Evolutionary conservation across 1,140 invertebrate species (phyloP), one percentile per base, ranked within the genome.

Genomic region (Drosophila subobscura): DNA sequence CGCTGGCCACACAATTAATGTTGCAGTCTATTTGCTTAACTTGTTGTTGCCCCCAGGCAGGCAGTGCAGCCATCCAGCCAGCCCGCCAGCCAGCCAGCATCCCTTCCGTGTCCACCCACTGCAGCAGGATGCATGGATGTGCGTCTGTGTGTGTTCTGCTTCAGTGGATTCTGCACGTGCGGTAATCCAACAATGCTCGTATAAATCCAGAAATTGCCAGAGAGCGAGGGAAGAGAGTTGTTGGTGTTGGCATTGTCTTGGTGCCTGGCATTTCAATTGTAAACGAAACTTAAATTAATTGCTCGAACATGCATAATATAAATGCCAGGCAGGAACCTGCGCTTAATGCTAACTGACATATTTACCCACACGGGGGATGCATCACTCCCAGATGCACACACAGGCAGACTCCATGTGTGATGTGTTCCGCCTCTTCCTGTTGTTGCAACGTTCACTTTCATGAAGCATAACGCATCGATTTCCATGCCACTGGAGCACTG

Each of bases 251-350:
- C 25, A 22, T 56, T 40, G 54, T 55, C 49, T 51, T 59, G 44
- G 29, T 55, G 53, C 53, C 53, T 77, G 64, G 66, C 67, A 76
- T 71, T 86, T 78, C 73, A 71, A 86, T 86, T 86, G 81, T 86
- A 85, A 85, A 85, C 74, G 81, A 86, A 86, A 85, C 81, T 81
- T 81, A 85, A 85, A 85, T 86, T 85, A 85, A 85, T 85, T 85
- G 81, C 81, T 86, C 73, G 81, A 79, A 85, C 81, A 86, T 86
- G 80, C 81, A 85, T 85, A 77, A 80, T 80, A 84, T 77, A 80
- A 74, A 65, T 76, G 80, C 60, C 65, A 61, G 45, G 45, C 71
- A 72, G 71, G 71, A 61, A 66, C 58, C 74, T 75, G 58, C 65
- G 77, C 78, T 75, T 83, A 85, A 85, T 81, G 78, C 66, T 70